Percentiles rank a stretch among this genome's conserved stretches.
Evolutionary conservation across 2,888 invertebrate genomes (phyloP).

Genomic region (Noctuana brunneofusca): DNA sequence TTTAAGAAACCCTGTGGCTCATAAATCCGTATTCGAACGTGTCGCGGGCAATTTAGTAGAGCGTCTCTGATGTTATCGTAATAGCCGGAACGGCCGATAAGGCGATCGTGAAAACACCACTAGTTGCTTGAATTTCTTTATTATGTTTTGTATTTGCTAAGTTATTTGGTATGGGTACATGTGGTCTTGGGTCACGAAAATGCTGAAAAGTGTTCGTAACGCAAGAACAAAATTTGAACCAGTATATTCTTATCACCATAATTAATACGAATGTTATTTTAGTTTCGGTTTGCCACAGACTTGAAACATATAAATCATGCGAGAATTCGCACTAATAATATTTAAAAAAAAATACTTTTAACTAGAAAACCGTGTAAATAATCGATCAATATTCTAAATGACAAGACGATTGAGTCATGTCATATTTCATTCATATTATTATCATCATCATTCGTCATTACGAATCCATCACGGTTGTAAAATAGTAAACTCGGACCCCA

Average conservation of each 20-base stretch:
- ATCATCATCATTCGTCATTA: too few species aligned
- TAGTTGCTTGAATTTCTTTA: slow-evolving; percentile 36
- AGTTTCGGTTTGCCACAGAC: too few species aligned
- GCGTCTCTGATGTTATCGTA: slow-evolving; percentile 29
- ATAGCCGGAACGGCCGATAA: slow-evolving; percentile 36
- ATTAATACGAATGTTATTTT: background rate
- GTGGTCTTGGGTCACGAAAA: background rate
- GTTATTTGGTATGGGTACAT: background rate
- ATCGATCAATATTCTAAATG: too few species aligned
- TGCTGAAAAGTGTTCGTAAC: background rate
- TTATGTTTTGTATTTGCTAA: slow-evolving; percentile 8
- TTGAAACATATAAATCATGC: too few species aligned
- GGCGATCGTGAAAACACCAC: slow-evolving; percentile 35
- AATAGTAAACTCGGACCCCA: too few species aligned
- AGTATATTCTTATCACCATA: too few species aligned
- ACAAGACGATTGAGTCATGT: too few species aligned
- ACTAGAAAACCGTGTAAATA: too few species aligned
- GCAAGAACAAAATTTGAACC: background rate
- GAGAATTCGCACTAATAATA: too few species aligned
- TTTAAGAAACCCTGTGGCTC: slow-evolving; percentile 1
- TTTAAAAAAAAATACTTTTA: too few species aligned
- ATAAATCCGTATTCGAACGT: slow-evolving; percentile 8
- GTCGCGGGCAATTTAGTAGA: slow-evolving; percentile 40
- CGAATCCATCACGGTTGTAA: too few species aligned
- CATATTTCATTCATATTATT: too few species aligned